These are phyloP conservation scores for Volucella zonaria DNA, from an alignment of 2,888 invertebrate genomes.

Conservation along the genomic window DNA sequence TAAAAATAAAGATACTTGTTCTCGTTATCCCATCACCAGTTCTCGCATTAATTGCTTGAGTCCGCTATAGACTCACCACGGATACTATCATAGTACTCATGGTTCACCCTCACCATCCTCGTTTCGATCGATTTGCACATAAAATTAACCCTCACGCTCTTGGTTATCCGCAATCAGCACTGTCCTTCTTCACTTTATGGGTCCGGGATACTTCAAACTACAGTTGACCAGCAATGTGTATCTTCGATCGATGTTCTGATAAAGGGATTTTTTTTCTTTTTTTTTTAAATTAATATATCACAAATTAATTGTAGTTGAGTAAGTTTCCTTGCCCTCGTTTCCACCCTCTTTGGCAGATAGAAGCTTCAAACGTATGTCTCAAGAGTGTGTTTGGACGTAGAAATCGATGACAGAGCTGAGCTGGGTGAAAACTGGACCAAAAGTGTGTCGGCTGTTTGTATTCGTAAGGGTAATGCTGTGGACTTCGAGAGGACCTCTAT, in stretches of 20 bases:
- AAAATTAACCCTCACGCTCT: conserved; percentile 42
- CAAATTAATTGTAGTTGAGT: conserved; percentile 65
- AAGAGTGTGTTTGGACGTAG: too few relatives aligned
- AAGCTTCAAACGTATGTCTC: not conserved
- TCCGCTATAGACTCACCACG: conserved; percentile 14
- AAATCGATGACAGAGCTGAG: too few relatives aligned
- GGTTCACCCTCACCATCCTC: not conserved
- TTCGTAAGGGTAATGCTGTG: conserved; percentile 10
- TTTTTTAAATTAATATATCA: conserved; percentile 35
- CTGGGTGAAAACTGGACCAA: not conserved
- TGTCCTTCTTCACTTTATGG: not conserved
- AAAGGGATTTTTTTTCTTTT: conserved; percentile 33
- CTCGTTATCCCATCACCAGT: conserved; percentile 35
- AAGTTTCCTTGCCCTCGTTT: conserved; percentile 19
- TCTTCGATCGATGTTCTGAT: conserved; percentile 49
- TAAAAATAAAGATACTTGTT: conserved; percentile 54
- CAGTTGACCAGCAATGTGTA: not conserved
- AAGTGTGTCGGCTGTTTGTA: not conserved
- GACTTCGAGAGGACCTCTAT: not conserved
- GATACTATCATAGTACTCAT: too few relatives aligned
- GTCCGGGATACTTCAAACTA: not conserved
- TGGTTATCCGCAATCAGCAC: conserved; percentile 36
- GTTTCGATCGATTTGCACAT: conserved; percentile 41
- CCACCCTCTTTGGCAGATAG: conserved; percentile 19
- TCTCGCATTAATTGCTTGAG: conserved; percentile 58